Evolutionary conservation across 2,888 invertebrate genomes (phyloP).

Genomic region (Ctenicera cuprea): DNA sequence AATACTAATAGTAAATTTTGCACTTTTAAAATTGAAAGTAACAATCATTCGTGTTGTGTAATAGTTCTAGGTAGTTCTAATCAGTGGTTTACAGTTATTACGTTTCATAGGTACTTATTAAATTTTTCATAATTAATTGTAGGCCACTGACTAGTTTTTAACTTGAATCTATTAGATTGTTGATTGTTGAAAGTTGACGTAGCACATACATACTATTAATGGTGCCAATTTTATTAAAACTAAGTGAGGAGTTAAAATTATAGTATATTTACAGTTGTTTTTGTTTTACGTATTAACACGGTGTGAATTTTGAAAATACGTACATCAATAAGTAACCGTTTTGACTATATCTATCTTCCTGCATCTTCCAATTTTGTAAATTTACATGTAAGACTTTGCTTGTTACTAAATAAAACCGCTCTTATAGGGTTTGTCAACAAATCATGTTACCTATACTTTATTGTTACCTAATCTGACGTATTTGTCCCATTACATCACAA

Average conservation of each 20-base stretch:
- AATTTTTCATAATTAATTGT: conserved; percentile 1
- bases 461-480: conserved; percentile 12
- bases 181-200: conserved; percentile 41
- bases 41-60: conserved; percentile 57
- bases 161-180: conserved; percentile 38
- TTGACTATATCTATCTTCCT: conserved; percentile 44
- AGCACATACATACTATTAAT: conserved; percentile 32
- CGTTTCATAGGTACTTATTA: not conserved
- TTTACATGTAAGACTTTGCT: conserved; percentile 30
- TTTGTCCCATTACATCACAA: conserved; percentile 13
- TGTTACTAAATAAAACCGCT: conserved; percentile 16
- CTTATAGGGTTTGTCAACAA: not conserved
- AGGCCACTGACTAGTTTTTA: conserved; percentile 7
- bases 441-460: conserved; percentile 26
- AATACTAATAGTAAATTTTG: conserved; percentile 46
- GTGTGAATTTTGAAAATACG: conserved; percentile 24
- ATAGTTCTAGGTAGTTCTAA: conserved; percentile 15
- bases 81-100: conserved; percentile 19
- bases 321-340: conserved; percentile 26
- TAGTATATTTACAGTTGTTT: not conserved
- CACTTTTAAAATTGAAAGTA: conserved; percentile 51
- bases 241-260: not conserved
- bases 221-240: conserved; percentile 42
- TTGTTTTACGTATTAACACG: not conserved
- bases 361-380: conserved; percentile 52